Evolutionary conservation across 1,140 invertebrate species (phyloP).

Genomic region (Helicorthomorpha holstii): DNA sequence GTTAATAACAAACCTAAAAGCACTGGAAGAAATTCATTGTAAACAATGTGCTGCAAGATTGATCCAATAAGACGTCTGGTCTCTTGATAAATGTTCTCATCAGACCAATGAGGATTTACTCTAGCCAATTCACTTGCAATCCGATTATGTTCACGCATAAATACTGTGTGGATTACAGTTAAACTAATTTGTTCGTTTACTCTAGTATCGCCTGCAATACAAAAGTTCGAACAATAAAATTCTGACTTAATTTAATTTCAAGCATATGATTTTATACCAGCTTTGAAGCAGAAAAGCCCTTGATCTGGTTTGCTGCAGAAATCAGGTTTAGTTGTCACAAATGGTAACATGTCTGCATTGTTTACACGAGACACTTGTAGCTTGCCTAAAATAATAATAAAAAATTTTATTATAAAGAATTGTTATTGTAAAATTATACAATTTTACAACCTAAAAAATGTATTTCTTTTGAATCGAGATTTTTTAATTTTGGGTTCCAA

Average conservation of each 20-base stretch:
- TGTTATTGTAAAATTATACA: no score
- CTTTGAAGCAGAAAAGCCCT: constrained; percentile 18
- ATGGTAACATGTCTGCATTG: constrained; percentile 2
- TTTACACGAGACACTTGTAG: background rate
- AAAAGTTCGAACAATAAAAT: background rate
- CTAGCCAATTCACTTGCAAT: constrained; percentile 25
- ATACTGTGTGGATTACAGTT: constrained; percentile 29
- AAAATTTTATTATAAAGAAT: no score
- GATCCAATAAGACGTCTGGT: constrained; percentile 24
- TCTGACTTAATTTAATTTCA: constrained; percentile 4
- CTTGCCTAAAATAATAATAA: background rate
- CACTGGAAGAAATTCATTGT: constrained; percentile 18
- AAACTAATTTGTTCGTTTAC: constrained; percentile 39
- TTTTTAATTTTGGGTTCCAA: no score
- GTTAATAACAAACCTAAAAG: constrained; percentile 11
- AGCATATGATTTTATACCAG: constrained; percentile 11
- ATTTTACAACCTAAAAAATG: no score
- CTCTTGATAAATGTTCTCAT: constrained; percentile 29
- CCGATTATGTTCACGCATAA: constrained; percentile 37
- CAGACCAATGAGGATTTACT: constrained; percentile 35
- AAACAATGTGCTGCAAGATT: constrained; percentile 21
- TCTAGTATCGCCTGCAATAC: constrained; percentile 33
- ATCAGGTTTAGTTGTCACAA: constrained; percentile 1
- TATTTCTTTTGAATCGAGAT: no score
- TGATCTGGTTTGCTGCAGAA: constrained; percentile 2